phyloP scores from a whole-genome alignment of 2,888 invertebrate genomes.

The Cotesia congregata region DNA sequence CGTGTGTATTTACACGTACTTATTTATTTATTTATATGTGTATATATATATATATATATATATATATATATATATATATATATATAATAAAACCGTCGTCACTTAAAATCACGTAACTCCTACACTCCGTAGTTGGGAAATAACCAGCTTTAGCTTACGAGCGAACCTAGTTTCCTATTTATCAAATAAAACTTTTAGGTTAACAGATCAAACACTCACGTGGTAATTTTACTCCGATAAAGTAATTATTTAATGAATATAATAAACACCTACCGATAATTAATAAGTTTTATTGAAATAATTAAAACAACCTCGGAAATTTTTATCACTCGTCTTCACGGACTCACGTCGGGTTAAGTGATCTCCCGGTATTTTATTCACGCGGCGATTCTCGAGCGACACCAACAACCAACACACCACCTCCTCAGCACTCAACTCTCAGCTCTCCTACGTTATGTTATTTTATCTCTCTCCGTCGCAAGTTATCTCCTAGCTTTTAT shows the following conservation, averaged over 20 bases:
- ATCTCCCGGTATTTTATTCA: constrained; percentile 28
- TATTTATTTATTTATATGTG: neutral
- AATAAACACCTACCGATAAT: neutral
- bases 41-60: no score
- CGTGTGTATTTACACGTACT: neutral
- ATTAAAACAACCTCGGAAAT: neutral
- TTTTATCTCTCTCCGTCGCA: constrained; percentile 7
- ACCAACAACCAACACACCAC: constrained; percentile 26
- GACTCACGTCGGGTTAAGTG: neutral
- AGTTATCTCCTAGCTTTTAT: neutral
- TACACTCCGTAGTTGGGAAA: neutral
- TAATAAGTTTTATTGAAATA: neutral
- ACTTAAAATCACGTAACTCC: constrained; percentile 2
- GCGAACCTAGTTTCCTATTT: neutral
- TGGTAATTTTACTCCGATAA: neutral
- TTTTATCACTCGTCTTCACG: neutral
- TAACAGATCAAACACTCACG: neutral
- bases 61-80: neutral
- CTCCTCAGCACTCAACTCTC: constrained; percentile 19
- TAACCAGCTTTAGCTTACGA: no score
- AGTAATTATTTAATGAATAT: neutral
- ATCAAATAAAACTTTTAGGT: neutral
- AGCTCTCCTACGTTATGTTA: neutral
- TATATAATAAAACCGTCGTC: constrained; percentile 1
- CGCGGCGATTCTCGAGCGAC: constrained; percentile 17